Evolutionary conservation across 2,797 vertebrate species (phyloP).

Genomic region (Bradypodion ventrale): DNA sequence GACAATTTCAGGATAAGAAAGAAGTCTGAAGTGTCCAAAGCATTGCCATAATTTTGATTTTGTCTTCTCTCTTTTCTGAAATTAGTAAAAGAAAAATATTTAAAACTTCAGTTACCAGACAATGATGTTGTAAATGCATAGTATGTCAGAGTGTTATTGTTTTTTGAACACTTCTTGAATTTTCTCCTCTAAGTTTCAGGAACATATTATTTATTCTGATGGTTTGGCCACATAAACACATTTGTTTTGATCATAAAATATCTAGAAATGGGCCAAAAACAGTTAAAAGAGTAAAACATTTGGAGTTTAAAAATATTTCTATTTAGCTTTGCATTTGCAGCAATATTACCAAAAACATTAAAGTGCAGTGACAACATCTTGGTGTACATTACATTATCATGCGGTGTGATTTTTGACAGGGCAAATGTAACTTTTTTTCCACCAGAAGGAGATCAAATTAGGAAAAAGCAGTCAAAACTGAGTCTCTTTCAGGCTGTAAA

Average conservation of each 20-base stretch:
- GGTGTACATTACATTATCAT: neutral
- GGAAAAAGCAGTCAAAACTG: neutral
- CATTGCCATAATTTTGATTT: neutral
- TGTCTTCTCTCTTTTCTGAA: neutral
- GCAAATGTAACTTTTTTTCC: neutral
- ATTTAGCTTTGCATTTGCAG: neutral
- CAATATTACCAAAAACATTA: slow-evolving; percentile 29
- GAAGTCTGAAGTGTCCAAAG: neutral
- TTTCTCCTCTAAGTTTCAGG: slow-evolving; percentile 5
- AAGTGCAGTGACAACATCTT: neutral
- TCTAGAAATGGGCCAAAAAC: neutral
- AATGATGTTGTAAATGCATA: slow-evolving; percentile 4
- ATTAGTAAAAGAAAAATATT: neutral
- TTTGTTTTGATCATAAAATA: neutral
- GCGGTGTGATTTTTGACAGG: neutral
- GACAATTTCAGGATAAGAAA: neutral
- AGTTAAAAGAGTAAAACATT: slow-evolving; percentile 41
- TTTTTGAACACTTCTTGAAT: neutral
- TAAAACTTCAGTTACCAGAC: neutral
- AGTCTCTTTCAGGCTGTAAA: neutral
- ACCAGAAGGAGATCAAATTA: neutral
- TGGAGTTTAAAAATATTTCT: neutral
- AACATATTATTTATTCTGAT: neutral
- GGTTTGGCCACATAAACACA: neutral
- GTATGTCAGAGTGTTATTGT: slow-evolving; percentile 3